Evolutionary conservation across 2,888 invertebrate species (phyloP), one percentile per base, ranked within the genome.

Genomic region (Leptothorax acervorum): DNA sequence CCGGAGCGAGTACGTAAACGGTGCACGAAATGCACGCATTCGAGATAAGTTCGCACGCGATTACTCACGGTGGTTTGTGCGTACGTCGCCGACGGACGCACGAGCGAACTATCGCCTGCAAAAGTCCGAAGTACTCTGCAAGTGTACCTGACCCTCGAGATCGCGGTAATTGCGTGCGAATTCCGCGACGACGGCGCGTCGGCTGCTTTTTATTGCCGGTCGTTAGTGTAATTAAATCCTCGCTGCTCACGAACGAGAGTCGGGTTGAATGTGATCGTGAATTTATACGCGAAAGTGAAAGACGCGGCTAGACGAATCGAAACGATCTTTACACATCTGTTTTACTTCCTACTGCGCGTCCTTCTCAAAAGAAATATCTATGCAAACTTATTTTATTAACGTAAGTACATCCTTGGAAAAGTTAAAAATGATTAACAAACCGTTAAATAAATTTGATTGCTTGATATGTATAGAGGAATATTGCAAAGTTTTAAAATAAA

Each of bases 151-250:
- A 90, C 85, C 85, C 85, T 66, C 73, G 82, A 82, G 85, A 89
- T 86, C 83, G 88, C 66, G 79, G 86, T 90, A 90, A 90, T 90
- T 90, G 90, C 89, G 89, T 88, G 90, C 90, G 86, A 90, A 90
- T 90, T 88, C 88, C 90, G 86, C 89, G 90, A 90, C 90, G 90
- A 90, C 89, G 90, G 76, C 88, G 89, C 86, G 86, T 84, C 87
- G 84, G 81, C 85, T 84, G 86, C 86, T 90, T 90, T 90, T 90
- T 90, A 90, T 89, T 88, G 89, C 89, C 88, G 89, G 90, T 90
- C 90, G 90, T 90, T 90, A 90, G 89, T 79, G 87, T 90, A 90
- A 90, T 90, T 90, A 90, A 90, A 87, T 90, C 90, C 83, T 86
- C 28, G 85, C 82, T 63, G 76, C 65, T 86, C 89, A 78, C 84